Evolutionary conservation across 1,140 invertebrate genomes (phyloP).

Genomic region (Leucophenga varia): DNA sequence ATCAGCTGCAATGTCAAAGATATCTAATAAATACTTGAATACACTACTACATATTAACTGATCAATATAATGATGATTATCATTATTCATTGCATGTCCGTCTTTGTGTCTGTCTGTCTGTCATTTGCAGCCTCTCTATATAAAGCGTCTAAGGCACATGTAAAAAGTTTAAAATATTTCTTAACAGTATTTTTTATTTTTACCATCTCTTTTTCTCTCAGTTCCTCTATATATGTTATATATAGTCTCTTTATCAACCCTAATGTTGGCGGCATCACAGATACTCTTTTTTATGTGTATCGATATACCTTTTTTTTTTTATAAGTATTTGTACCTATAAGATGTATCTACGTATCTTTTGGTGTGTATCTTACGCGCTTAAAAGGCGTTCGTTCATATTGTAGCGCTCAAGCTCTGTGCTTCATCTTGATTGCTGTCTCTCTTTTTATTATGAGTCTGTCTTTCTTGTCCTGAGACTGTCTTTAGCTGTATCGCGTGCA

Average conservation of each 20-base stretch:
- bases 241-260: slow-evolving; percentile 24
- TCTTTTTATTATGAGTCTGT: too few species aligned
- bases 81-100: slow-evolving; percentile 33
- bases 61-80: slow-evolving; percentile 51
- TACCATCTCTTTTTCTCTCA: slow-evolving; percentile 21
- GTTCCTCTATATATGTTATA: slow-evolving; percentile 16
- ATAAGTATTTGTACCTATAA: too few species aligned
- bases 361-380: slow-evolving; percentile 7
- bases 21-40: too few species aligned
- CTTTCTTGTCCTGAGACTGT: too few species aligned
- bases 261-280: slow-evolving; percentile 3
- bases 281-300: slow-evolving; percentile 1
- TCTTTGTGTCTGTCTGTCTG: too few species aligned
- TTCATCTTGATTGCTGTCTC: slow-evolving; percentile 8
- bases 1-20: slow-evolving; percentile 35
- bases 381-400: background rate
- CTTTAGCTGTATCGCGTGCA: slow-evolving; percentile 39
- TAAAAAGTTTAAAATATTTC: background rate
- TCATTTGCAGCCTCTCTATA: too few species aligned
- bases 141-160: slow-evolving; percentile 1
- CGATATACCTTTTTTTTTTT: background rate
- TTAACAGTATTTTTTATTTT: slow-evolving; percentile 3
- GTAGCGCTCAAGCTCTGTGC: background rate
- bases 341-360: slow-evolving; percentile 3
- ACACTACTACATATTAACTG: too few species aligned